phyloP scores from a whole-genome alignment of 2,113 vertebrate species.

The Hiodon tergisus region DNA sequence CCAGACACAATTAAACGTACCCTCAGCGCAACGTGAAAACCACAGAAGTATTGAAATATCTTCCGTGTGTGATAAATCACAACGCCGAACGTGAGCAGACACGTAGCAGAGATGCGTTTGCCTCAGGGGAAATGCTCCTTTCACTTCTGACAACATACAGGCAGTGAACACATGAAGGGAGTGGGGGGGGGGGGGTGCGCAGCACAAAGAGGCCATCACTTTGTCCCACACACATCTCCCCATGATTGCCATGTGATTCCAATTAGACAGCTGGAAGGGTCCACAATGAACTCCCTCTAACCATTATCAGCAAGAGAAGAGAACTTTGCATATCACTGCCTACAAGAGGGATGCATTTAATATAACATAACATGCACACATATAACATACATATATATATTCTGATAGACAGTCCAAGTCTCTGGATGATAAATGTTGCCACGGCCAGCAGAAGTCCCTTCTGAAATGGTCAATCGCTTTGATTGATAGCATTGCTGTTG shows the following conservation, averaged over 20 bases:
- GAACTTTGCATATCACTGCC: not conserved
- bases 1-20: not conserved
- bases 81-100: slow-evolving; percentile 44
- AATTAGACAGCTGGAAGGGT: slow-evolving; percentile 5
- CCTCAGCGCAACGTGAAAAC: slow-evolving; percentile 17
- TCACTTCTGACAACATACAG: slow-evolving; percentile 39
- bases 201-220: slow-evolving; percentile 14
- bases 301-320: slow-evolving; percentile 11
- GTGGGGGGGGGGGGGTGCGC: slow-evolving; percentile 24
- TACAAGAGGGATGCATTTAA: not conserved
- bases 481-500: slow-evolving; percentile 11
- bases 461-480: slow-evolving; percentile 20
- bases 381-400: not conserved
- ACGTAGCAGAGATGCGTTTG: slow-evolving; percentile 45
- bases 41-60: slow-evolving; percentile 58
- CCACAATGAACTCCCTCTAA: slow-evolving; percentile 12
- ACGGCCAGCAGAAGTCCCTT: slow-evolving; percentile 13
- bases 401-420: not conserved
- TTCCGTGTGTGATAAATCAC: slow-evolving; percentile 47
- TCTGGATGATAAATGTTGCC: slow-evolving; percentile 8
- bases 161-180: slow-evolving; percentile 37
- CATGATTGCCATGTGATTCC: not conserved
- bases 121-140: slow-evolving; percentile 29
- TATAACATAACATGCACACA: too few relatives aligned
- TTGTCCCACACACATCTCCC: not conserved